Evolutionary conservation across 2,888 invertebrate species (phyloP).

Genomic region (Drosophila kambysellisi): DNA sequence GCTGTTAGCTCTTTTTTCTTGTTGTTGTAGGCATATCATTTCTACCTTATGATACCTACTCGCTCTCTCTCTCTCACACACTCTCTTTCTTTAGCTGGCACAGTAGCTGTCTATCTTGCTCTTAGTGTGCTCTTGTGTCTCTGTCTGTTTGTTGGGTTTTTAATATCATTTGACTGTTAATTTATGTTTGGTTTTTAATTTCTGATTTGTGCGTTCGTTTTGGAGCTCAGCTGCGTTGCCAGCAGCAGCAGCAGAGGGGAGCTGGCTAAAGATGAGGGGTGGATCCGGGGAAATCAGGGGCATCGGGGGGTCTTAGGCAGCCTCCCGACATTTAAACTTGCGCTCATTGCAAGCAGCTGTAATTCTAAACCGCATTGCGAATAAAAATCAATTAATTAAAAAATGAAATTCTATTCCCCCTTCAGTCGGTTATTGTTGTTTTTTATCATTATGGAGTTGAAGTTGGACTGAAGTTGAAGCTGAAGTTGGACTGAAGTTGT

Average conservation of each 20-base stretch:
- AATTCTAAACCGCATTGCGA: slow-evolving; percentile 78
- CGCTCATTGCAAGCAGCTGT: slow-evolving; percentile 61
- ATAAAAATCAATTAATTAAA: slow-evolving; percentile 81
- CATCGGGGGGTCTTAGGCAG: slow-evolving; percentile 20
- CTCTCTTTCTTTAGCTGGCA: slow-evolving; percentile 18
- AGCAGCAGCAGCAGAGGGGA: background rate
- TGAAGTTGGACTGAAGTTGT: slow-evolving; percentile 24
- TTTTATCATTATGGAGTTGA: slow-evolving; percentile 40
- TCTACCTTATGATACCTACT: slow-evolving; percentile 45
- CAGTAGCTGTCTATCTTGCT: slow-evolving; percentile 12
- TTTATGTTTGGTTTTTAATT: slow-evolving; percentile 83
- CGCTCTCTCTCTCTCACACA: slow-evolving; percentile 1
- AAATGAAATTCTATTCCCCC: slow-evolving; percentile 72
- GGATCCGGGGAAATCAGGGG: no score
- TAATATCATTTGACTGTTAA: slow-evolving; percentile 80
- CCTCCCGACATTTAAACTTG: slow-evolving; percentile 55
- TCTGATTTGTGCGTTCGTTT: slow-evolving; percentile 82
- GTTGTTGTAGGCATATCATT: slow-evolving; percentile 37
- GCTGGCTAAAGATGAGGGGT: background rate
- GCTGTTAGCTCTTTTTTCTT: slow-evolving; percentile 44
- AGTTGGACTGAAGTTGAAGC: slow-evolving; percentile 6
- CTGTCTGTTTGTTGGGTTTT: slow-evolving; percentile 51
- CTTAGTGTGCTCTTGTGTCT: slow-evolving; percentile 33
- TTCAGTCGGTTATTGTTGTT: slow-evolving; percentile 33
- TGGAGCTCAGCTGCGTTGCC: slow-evolving; percentile 29